Evolutionary conservation across 2,113 vertebrate species (phyloP).

Genomic region (Columba janthina): DNA sequence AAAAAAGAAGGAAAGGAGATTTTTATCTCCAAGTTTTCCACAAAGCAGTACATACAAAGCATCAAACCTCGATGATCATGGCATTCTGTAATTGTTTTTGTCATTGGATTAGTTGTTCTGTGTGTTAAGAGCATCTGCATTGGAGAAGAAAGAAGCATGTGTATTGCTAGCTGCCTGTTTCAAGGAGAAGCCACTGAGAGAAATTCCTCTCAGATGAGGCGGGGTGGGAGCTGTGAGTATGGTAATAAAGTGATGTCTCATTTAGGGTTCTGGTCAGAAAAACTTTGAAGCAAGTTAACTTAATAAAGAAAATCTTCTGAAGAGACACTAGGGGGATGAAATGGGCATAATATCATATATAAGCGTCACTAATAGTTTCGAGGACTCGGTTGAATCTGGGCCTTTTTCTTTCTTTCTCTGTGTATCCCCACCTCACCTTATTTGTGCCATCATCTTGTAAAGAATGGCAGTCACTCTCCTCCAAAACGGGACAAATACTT

Average conservation of each 20-base stretch:
- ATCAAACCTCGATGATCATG: background rate
- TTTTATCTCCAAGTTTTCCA: background rate
- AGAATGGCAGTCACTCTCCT: background rate
- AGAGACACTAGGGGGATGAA: background rate
- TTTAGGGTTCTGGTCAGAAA: background rate
- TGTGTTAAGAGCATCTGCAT: background rate
- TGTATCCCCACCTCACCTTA: background rate
- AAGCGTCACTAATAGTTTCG: background rate
- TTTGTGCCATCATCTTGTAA: background rate
- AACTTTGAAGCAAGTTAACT: background rate
- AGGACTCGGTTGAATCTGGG: background rate
- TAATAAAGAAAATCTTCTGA: background rate
- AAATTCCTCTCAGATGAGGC: background rate
- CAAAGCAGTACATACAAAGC: background rate
- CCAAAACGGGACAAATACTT: background rate
- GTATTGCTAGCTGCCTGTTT: background rate
- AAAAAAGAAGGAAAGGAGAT: background rate
- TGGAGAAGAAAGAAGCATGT: background rate
- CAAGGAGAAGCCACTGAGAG: background rate
- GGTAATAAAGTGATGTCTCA: background rate
- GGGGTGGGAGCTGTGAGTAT: background rate
- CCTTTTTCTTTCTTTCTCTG: background rate
- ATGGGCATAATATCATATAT: rapidly evolving
- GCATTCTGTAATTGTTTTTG: background rate
- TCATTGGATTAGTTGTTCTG: background rate